phyloP scores from a whole-genome alignment of 2,113 vertebrate species.

The Sclerurus mexicanus region DNA sequence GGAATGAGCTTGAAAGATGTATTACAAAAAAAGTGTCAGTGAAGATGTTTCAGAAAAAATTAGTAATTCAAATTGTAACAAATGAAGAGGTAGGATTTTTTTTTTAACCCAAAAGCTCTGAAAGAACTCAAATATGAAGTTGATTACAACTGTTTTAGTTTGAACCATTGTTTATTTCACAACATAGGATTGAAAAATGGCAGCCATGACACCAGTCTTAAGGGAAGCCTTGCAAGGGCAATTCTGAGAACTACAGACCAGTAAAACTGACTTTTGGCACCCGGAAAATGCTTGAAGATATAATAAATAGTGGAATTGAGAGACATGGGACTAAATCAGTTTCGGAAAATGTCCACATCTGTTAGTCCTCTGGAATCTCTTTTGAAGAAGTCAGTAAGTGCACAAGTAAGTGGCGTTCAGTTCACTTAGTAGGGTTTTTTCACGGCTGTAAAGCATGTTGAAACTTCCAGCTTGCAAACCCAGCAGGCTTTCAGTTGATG shows the following conservation, averaged over 20 bases:
- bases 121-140: not conserved
- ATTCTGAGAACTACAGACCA: not conserved
- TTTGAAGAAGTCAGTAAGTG: not conserved
- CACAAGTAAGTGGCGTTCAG: not conserved
- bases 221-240: not conserved
- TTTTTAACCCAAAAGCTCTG: not conserved
- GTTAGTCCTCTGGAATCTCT: not conserved
- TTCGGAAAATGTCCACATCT: not conserved
- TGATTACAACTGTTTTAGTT: not conserved
- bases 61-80: not conserved
- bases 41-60: not conserved
- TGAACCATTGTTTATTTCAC: not conserved
- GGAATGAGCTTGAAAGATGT: not conserved
- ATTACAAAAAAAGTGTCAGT: not conserved
- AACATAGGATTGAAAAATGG: not conserved
- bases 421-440: not conserved
- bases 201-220: not conserved
- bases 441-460: not conserved
- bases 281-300: not conserved
- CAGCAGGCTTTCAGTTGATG: not conserved
- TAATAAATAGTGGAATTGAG: not conserved
- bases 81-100: not conserved
- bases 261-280: not conserved
- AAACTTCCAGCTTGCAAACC: not conserved
- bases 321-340: not conserved